Conservation (phyloP, 2,113 vertebrate species). For the Chloropsis cyanopogon region DNA sequence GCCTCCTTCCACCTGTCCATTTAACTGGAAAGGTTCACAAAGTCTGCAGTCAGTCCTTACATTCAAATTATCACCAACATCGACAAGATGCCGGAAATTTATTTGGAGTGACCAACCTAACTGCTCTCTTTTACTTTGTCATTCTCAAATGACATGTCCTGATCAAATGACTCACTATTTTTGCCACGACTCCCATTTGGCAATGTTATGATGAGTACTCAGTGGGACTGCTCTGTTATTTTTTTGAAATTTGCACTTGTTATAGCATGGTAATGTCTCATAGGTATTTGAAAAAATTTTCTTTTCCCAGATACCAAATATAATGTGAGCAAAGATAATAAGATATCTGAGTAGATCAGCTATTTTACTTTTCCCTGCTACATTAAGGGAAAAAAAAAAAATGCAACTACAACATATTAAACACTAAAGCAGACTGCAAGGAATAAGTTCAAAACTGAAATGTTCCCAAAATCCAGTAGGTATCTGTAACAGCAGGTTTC, state of each 20-base stretch:
- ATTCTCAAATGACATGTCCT: background rate
- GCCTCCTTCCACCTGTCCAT: background rate
- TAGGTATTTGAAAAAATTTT: background rate
- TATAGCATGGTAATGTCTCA: background rate
- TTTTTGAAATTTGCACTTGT: background rate
- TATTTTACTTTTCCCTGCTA: background rate
- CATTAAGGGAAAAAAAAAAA: background rate
- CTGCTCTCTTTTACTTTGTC: background rate
- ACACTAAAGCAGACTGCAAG: constrained; percentile 37
- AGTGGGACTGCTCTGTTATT: background rate
- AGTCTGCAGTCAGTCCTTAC: background rate
- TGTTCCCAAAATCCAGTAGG: constrained; percentile 71
- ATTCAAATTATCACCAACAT: background rate
- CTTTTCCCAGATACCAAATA: background rate
- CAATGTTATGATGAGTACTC: background rate
- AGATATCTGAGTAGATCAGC: background rate
- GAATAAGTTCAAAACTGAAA: constrained; percentile 64
- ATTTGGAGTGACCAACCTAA: background rate
- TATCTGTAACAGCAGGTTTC: constrained; percentile 91
- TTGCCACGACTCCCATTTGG: background rate
- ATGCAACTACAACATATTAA: background rate
- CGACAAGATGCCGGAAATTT: background rate
- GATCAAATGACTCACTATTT: background rate
- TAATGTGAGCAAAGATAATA: background rate
- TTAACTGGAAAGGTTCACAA: background rate